Conservation (phyloP, 2,113 vertebrate species). For the Macroglossus sobrinus region DNA sequence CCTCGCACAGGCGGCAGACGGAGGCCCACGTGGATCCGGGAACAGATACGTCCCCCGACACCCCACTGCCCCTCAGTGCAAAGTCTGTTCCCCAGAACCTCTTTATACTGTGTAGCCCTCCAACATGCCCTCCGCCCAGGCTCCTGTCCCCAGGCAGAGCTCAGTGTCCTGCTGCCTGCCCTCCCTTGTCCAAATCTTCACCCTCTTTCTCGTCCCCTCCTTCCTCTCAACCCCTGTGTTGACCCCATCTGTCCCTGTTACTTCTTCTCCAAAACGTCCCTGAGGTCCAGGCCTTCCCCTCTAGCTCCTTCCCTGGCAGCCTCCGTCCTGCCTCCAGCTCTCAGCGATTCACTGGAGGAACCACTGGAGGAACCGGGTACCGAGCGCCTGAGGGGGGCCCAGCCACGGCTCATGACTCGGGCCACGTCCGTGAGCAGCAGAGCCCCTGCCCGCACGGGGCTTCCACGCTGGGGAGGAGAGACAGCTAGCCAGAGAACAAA, state of each 20-base stretch:
- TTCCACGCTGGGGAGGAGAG: neutral
- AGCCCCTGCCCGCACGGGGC: neutral
- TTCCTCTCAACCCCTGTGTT: neutral
- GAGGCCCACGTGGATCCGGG: neutral
- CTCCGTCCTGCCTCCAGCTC: neutral
- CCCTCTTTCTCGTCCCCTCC: neutral
- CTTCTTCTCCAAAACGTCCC: neutral
- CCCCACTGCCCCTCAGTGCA: rapidly evolving
- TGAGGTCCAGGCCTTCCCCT: neutral
- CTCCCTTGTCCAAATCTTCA: neutral
- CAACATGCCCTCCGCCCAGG: neutral
- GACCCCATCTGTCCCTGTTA: neutral
- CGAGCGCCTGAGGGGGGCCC: neutral
- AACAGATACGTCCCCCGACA: neutral
- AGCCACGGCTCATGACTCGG: neutral
- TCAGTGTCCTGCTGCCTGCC: neutral
- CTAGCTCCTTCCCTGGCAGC: neutral
- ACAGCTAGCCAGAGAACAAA: no score
- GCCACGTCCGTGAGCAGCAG: neutral
- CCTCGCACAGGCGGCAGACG: neutral
- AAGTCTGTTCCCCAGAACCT: neutral
- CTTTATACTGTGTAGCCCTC: neutral
- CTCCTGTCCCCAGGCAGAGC: neutral
- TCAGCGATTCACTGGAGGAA: neutral
- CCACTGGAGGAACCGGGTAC: neutral